Evolutionary conservation across 2,797 vertebrate species (phyloP).

Genomic region (Linurgus olivaceus): DNA sequence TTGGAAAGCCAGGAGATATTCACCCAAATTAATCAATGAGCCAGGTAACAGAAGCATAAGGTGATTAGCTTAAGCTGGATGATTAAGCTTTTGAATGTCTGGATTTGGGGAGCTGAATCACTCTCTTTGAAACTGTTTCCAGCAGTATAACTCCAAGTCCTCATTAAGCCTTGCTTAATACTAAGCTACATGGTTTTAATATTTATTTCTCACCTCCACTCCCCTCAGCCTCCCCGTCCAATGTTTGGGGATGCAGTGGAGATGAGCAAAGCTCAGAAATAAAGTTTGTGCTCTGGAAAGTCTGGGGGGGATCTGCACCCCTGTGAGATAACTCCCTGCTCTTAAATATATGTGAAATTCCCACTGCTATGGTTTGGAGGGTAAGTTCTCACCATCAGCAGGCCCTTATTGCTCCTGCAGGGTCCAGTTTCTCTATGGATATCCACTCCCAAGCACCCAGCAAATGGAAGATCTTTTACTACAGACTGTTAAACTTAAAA

Average conservation of each 20-base stretch:
- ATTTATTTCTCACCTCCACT: background rate
- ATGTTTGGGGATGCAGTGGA: rapidly evolving
- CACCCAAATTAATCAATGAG: conserved; percentile 32
- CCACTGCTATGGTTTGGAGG: rapidly evolving
- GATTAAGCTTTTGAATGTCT: background rate
- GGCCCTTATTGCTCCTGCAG: background rate
- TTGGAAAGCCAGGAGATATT: background rate
- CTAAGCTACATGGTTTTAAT: background rate
- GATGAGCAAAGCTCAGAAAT: background rate
- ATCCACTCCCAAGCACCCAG: background rate
- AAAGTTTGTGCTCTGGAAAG: background rate
- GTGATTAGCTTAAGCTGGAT: conserved; percentile 17
- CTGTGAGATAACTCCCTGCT: background rate
- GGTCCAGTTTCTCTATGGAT: background rate
- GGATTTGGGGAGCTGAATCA: conserved; percentile 1
- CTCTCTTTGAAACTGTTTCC: conserved; percentile 36
- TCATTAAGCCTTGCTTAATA: background rate
- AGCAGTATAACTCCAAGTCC: background rate
- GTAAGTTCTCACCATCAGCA: background rate
- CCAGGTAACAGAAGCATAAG: conserved; percentile 45
- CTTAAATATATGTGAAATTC: rapidly evolving
- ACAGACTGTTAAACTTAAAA: background rate
- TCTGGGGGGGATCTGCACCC: rapidly evolving
- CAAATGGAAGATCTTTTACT: background rate
- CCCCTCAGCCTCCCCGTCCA: rapidly evolving